Percentiles rank a stretch among this genome's conserved stretches.
Evolutionary conservation across 2,888 invertebrate genomes (phyloP).

Genomic region (Mesochorus sp.): DNA sequence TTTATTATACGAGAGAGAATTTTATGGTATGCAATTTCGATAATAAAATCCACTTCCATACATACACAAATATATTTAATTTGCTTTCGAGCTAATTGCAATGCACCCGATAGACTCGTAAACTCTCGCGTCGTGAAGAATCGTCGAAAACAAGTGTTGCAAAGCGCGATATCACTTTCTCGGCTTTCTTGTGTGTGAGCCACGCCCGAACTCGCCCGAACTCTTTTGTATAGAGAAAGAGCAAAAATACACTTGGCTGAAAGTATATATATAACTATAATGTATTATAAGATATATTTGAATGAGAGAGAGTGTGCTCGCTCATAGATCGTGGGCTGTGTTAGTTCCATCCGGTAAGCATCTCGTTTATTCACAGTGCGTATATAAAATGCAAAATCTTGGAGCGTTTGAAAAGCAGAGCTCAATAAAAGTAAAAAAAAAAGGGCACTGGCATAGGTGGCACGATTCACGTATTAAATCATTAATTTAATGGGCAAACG

Average conservation of each 20-base stretch:
- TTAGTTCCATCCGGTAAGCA: slow-evolving; percentile 32
- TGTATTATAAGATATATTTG: background rate
- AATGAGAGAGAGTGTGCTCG: slow-evolving; percentile 36
- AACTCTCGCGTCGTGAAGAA: slow-evolving; percentile 9
- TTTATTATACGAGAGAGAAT: too few relatives aligned
- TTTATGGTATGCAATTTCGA: too few relatives aligned
- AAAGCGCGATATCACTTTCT: slow-evolving; percentile 71
- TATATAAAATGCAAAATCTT: background rate
- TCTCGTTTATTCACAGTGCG: background rate
- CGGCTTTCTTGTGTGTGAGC: slow-evolving; percentile 71
- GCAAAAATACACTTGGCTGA: slow-evolving; percentile 7
- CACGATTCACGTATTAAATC: background rate
- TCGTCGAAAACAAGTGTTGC: slow-evolving; percentile 27
- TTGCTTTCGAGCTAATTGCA: slow-evolving; percentile 16
- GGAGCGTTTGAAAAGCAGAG: slow-evolving; percentile 2
- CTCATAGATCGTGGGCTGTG: slow-evolving; percentile 24
- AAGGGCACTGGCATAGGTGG: slow-evolving; percentile 13
- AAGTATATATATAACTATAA: slow-evolving; percentile 1
- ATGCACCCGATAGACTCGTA: background rate
- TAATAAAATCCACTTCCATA: too few relatives aligned
- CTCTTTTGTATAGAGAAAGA: slow-evolving; percentile 53
- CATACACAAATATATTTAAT: background rate
- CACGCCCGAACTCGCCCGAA: slow-evolving; percentile 67
- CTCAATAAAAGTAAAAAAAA: slow-evolving; percentile 26
- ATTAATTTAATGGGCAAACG: slow-evolving; percentile 38